Base-by-base conservation (phyloP, 1,140 invertebrate genomes). In the Akabosia matsudoensis region DNA sequence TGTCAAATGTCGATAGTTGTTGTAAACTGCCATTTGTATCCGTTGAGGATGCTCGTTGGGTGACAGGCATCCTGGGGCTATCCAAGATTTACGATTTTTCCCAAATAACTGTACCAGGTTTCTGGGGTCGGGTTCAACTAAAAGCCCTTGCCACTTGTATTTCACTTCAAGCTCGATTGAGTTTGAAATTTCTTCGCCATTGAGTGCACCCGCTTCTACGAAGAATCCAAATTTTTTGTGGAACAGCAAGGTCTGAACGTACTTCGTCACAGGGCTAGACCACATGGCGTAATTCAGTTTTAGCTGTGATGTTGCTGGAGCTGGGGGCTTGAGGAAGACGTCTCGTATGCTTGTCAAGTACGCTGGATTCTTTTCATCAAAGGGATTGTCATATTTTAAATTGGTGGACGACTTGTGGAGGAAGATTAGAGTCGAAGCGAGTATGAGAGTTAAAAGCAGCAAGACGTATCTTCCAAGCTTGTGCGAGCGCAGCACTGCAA, bases 161-260 rank as follows among this genome's bases (percentile, higher is more conserved):
- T 74, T 72, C 64, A 77, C 71, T 74, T 86, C 85, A 24, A 85
- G 77, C 37, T 79, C 79, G 10, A 86, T 52, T 0, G 84, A 83
- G 76, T 85, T 85, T 1, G 85, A 85, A 3, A 81, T 76, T 26
- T 26, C 72, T 74, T 84, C 83, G 0, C 85, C 85, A 73, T 86
- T 83, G 14, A 82, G 75, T 1, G 84, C 85, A 14, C 85, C 84
- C 33, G 81, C 82, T 73, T 86, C 84, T 18, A 85, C 73, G 72
- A 85, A 85, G 76, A 85, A 83, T 10, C 85, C 84, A 74, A 82
- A 75, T 28, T 31, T 70, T 30, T 56, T 56, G 54, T 56, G 10
- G 4, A 4, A n/a, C 10, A 56, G n/a, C 24, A 56, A 24, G 7
- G 4, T 10, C 4, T 13, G n/a, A 24, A 56, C 54, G 4, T n/a